Evolutionary conservation across 2,113 vertebrate species (phyloP), one percentile per base, ranked within the genome.

Genomic region (Apteryx mantelli): DNA sequence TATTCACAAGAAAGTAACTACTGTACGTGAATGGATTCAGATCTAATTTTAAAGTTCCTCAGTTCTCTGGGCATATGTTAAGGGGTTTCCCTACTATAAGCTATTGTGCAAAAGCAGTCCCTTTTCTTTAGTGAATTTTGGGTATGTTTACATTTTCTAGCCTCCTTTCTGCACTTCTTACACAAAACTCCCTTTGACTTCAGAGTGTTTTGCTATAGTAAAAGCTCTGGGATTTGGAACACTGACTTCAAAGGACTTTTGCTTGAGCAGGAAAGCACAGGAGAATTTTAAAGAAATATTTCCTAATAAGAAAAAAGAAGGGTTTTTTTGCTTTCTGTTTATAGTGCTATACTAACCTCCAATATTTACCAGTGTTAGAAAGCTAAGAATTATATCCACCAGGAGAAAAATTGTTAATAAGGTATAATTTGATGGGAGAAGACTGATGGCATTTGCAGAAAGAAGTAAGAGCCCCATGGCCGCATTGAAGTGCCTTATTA

Each of bases 181-280:
- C n/a, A 75, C 16, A 91, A 90, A 82, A 56, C 12, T 77, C 7
- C 5, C 21, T 95, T 90, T 93, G 80, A 78, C 92, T 96, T 95
- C 86, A 71, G 61, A 84, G 46, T 76, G 17, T 60, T 86, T 91
- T 79, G 32, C 70, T 91, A 5, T 71, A 32, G 56, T 82, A 87
- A 91, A 92, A 73, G 83, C 73, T 89, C 56, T 88, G 77, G 69
- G 81, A 76, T 92, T 97, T 95, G 52, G 30, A 84, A 64, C 38
- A 69, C 28, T 86, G 52, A 60, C 69, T 94, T 91, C 60, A 96
- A 84, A 96, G 76, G 46, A 53, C 46, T 88, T 15, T 50, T 36
- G 9, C 28, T 94, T 83, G 32, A 61, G 73, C 21, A 65, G 55
- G 66, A 93, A 91, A 86, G 24, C 28, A 22, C 65, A 71, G 9